These are phyloP conservation scores for Alviniconcha marisindica DNA, from an alignment of 1,140 invertebrate species.

Conservation along the genomic window DNA sequence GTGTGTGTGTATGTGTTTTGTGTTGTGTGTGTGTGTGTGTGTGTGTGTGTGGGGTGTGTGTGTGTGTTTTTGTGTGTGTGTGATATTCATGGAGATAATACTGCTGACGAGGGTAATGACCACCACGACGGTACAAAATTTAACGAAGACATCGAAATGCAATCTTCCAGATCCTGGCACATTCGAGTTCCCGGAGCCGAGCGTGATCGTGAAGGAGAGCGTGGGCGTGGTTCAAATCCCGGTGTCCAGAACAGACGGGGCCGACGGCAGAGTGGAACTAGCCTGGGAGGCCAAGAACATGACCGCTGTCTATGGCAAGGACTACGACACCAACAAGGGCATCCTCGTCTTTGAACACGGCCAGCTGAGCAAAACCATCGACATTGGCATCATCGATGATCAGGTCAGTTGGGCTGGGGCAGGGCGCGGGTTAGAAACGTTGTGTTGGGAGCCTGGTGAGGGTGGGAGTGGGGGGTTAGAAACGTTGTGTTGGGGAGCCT, in stretches of 20 bases:
- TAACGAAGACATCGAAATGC: too few relatives aligned
- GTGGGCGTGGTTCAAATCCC: constrained; percentile 79
- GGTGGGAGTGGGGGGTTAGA: not conserved
- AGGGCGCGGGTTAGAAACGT: not conserved
- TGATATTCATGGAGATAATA: too few relatives aligned
- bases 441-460: too few relatives aligned
- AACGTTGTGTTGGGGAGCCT: too few relatives aligned
- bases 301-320: constrained; percentile 79
- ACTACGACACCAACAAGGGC: constrained; percentile 78
- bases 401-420: constrained; percentile 65
- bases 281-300: constrained; percentile 81
- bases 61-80: too few relatives aligned
- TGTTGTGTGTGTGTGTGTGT: too few relatives aligned
- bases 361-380: constrained; percentile 78
- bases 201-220: constrained; percentile 81
- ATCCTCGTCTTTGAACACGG: constrained; percentile 80
- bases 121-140: too few relatives aligned
- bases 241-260: constrained; percentile 79
- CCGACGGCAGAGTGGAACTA: constrained; percentile 80
- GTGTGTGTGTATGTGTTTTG: too few relatives aligned
- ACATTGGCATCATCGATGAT: constrained; percentile 82
- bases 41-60: too few relatives aligned
- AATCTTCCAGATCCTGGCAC: constrained; percentile 80
- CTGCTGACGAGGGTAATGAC: too few relatives aligned
- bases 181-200: constrained; percentile 80